Conservation (phyloP, 1,140 invertebrate species). For the Psilanteris sp. region DNA sequence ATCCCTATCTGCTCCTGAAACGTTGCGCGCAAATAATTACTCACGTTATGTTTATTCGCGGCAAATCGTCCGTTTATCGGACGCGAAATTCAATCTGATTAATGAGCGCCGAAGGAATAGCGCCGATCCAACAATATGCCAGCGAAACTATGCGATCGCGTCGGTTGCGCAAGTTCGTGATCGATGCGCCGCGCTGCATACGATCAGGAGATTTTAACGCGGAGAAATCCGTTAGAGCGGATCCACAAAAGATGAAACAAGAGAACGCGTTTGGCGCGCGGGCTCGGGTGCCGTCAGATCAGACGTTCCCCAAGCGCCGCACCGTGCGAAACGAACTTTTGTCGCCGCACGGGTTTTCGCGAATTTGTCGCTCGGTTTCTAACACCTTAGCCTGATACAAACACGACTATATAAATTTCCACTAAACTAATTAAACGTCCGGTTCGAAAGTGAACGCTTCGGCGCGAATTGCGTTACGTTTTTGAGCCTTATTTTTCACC, state of each 20-base stretch:
- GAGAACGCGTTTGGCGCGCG: conserved; percentile 24
- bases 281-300: background rate
- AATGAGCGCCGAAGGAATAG: conserved; percentile 7
- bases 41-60: background rate
- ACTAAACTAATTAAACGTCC: too few relatives aligned
- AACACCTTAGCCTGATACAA: too few relatives aligned
- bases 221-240: conserved; percentile 43
- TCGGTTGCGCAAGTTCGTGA: conserved; percentile 44
- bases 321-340: conserved; percentile 14
- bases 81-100: conserved; percentile 16
- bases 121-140: conserved; percentile 16
- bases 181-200: conserved; percentile 56
- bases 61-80: background rate
- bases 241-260: conserved; percentile 55
- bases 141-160: conserved; percentile 1
- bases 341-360: too few relatives aligned
- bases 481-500: too few relatives aligned
- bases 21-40: background rate
- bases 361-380: too few relatives aligned
- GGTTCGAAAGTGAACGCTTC: too few relatives aligned
- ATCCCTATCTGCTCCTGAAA: conserved; percentile 5
- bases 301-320: conserved; percentile 23
- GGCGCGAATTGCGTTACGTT: too few relatives aligned
- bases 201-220: conserved; percentile 54
- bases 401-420: too few relatives aligned